Evolutionary conservation across 2,113 vertebrate genomes (phyloP).

Genomic region (Xyliphius kryptos): DNA sequence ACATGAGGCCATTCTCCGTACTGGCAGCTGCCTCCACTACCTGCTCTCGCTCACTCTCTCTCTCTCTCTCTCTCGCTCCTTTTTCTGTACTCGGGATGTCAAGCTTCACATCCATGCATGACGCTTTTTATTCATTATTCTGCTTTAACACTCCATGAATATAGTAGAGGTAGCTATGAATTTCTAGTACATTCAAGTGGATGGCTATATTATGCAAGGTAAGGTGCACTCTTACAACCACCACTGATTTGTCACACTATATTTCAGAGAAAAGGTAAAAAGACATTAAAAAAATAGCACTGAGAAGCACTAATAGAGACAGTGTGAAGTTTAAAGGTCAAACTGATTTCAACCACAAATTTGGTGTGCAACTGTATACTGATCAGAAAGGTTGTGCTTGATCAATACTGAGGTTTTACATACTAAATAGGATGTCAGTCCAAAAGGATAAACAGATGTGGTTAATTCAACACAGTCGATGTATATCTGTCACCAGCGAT

Average conservation of each 20-base stretch:
- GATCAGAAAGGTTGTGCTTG: slow-evolving; percentile 25
- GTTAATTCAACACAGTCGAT: slow-evolving; percentile 24
- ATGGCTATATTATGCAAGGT: slow-evolving; percentile 3
- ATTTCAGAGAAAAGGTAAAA: not conserved
- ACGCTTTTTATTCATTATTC: slow-evolving; percentile 34
- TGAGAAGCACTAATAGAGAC: not conserved
- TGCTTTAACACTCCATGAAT: slow-evolving; percentile 19
- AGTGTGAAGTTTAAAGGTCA: slow-evolving; percentile 10
- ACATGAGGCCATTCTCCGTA: slow-evolving; percentile 27
- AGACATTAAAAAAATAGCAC: not conserved
- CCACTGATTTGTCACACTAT: too few species aligned
- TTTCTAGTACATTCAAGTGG: slow-evolving; percentile 1
- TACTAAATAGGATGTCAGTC: slow-evolving; percentile 36
- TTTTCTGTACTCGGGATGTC: slow-evolving; percentile 32
- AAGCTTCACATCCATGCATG: slow-evolving; percentile 18
- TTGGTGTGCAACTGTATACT: slow-evolving; percentile 19
- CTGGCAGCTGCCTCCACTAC: slow-evolving; percentile 30
- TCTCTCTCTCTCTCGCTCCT: too few species aligned
- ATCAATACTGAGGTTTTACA: slow-evolving; percentile 41
- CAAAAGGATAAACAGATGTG: slow-evolving; percentile 34
- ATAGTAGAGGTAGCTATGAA: slow-evolving; percentile 7
- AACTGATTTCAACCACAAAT: slow-evolving; percentile 2
- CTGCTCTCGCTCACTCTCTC: too few species aligned
- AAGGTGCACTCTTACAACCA: too few species aligned
- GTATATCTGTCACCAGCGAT: slow-evolving; percentile 32